Percentiles rank a stretch among this genome's conserved stretches.
Evolutionary conservation across 1,140 invertebrate species (phyloP).

Genomic region (Orchesella cincta): DNA sequence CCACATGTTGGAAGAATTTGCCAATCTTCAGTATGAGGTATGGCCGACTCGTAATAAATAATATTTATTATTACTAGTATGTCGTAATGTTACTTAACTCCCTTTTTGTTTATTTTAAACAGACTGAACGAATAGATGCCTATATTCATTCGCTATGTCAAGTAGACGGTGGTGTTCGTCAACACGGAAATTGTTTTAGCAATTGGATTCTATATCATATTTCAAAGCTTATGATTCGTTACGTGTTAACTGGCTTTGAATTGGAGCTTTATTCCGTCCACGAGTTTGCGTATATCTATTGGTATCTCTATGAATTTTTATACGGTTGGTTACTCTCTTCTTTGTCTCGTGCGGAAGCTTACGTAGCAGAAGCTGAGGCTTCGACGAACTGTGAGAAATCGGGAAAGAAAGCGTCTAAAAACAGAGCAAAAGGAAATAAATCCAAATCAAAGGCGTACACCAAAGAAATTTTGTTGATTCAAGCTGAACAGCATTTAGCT

Average conservation of each 20-base stretch:
- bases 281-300: constrained; percentile 94
- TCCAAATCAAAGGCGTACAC: constrained; percentile 73
- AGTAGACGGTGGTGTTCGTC: constrained; percentile 68
- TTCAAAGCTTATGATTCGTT: constrained; percentile 93
- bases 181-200: constrained; percentile 84
- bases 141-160: constrained; percentile 72
- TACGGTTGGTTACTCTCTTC: constrained; percentile 92
- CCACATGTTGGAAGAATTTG: constrained; percentile 84
- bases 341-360: constrained; percentile 81
- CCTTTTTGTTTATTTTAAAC: constrained; percentile 47
- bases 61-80: neutral
- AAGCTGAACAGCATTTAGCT: constrained; percentile 89
- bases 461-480: constrained; percentile 79
- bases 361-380: constrained; percentile 75
- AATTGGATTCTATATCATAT: constrained; percentile 96
- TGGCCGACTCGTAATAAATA: constrained; percentile 1
- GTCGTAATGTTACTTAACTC: neutral
- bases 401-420: constrained; percentile 52
- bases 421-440: constrained; percentile 59
- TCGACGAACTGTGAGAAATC: constrained; percentile 46
- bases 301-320: constrained; percentile 94
- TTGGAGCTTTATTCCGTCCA: constrained; percentile 75
- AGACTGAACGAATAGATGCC: constrained; percentile 89
- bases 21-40: constrained; percentile 89
- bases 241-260: constrained; percentile 90